Base-by-base conservation (phyloP, 35 echinoderm and acorn worm species). In the Apostichopus parvimensis region DNA sequence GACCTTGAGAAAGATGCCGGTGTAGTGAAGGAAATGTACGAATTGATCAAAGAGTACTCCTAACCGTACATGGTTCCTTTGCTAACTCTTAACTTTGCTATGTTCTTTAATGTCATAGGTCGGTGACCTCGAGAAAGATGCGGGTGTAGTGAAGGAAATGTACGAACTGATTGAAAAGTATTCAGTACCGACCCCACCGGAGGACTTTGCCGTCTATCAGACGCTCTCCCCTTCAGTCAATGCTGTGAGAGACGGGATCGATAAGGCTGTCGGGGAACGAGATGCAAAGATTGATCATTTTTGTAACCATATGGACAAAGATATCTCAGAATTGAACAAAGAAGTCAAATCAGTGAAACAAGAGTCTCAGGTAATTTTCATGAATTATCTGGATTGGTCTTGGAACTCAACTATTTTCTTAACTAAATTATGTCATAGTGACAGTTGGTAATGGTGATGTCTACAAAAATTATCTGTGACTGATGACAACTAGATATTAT, bases 121-220 rank as follows among this genome's bases (percentile, higher is more conserved):
- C 87, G 92, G 92, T 93, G 82, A 84, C 17, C 54, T 98, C 68
- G 97, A 98, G 78, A 78, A 93, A 54, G 97, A 93, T 92, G 91
- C 97, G 0, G 57, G 57, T 8, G 86, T 98, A 13, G 93, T 98
- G 85, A 96, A 98, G 81, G 97, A 98, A 23, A 98, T 98, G 97
- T 98, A 98, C 53, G 95, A 98, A 25, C 83, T 96, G 77, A 95
- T 98, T 14, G 97, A 98, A 28, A 85, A 96, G 91, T 98, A 98
- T 84, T 52, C 79, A 0, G 97, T 98, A 9, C 97, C 97, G 12
- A 96, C 97, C 0, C 94, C 97, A 54, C 97, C 97, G 22, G 97
- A 98, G 78, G 97, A 98, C 92, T 98, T 98, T 93, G 97, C 97
- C 4, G 97, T 98, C 53, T 98, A 98, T 81, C 97, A 96, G 65